Evolutionary conservation across 2,113 vertebrate species (phyloP).

Genomic region (Anser brachyrhynchus): DNA sequence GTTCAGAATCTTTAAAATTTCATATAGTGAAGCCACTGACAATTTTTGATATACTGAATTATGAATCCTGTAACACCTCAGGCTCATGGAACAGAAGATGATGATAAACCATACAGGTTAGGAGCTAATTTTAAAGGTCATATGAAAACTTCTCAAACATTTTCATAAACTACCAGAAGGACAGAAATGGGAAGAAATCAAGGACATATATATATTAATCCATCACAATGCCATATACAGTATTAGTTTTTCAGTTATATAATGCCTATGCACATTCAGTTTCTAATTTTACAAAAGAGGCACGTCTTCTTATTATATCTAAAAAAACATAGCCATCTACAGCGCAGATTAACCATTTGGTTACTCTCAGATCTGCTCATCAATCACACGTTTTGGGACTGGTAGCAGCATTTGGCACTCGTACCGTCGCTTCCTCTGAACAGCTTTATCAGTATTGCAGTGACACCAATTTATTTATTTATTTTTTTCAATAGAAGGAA

Average conservation of each 20-base stretch:
- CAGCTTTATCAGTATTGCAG: neutral
- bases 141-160: neutral
- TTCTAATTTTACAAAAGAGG: slow-evolving; percentile 51
- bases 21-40: neutral
- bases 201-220: neutral
- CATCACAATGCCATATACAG: neutral
- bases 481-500: neutral
- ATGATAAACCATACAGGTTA: neutral
- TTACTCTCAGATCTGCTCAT: neutral
- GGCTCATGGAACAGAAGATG: neutral
- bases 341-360: neutral
- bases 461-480: neutral
- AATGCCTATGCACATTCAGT: slow-evolving; percentile 14
- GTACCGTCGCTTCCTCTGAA: neutral
- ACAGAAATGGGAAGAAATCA: slow-evolving; percentile 14
- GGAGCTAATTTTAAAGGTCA: slow-evolving; percentile 14
- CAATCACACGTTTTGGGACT: neutral
- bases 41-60: slow-evolving; percentile 8
- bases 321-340: neutral
- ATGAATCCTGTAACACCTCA: neutral
- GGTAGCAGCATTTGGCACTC: neutral
- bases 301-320: neutral
- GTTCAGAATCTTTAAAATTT: slow-evolving; percentile 41
- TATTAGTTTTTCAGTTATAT: slow-evolving; percentile 20
- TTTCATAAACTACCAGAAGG: neutral